These are phyloP conservation scores for Archivesica marissinica DNA, from an alignment of 1,140 invertebrate species.

Conservation along the genomic window DNA sequence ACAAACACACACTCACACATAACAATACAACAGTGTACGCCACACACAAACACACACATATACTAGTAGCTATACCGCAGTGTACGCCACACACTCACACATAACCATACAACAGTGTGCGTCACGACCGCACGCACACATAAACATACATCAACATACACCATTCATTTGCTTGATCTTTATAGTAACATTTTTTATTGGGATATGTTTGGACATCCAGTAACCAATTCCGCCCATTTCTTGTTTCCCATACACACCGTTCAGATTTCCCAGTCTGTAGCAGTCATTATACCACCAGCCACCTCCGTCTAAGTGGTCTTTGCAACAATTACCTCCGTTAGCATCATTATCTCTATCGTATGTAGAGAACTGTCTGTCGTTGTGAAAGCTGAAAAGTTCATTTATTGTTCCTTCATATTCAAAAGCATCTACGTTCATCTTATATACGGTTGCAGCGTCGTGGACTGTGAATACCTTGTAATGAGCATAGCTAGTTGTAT, in stretches of 20 bases:
- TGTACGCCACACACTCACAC: too few species aligned
- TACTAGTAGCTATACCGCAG: too few species aligned
- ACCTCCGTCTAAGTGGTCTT: constrained; percentile 7
- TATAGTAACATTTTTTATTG: constrained; percentile 8
- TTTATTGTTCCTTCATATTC: constrained; percentile 13
- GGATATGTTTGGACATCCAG: background rate
- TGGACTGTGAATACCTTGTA: constrained; percentile 40
- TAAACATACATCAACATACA: too few species aligned
- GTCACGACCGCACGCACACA: too few species aligned
- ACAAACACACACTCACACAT: too few species aligned
- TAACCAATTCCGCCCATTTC: background rate
- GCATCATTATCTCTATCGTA: constrained; percentile 32
- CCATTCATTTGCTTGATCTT: background rate
- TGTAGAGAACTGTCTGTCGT: constrained; percentile 45
- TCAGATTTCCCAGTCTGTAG: constrained; percentile 13
- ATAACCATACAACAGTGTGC: too few species aligned
- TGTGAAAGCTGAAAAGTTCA: constrained; percentile 31
- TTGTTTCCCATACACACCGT: constrained; percentile 30
- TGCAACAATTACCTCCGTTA: background rate
- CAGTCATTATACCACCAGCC: constrained; percentile 48
- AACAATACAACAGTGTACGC: too few species aligned
- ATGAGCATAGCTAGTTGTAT: background rate
- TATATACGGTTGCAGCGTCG: constrained; percentile 7
- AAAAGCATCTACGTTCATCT: constrained; percentile 17
- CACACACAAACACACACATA: too few species aligned